phyloP scores from a whole-genome alignment of 2,113 vertebrate genomes.

The Synchiropus splendidus region DNA sequence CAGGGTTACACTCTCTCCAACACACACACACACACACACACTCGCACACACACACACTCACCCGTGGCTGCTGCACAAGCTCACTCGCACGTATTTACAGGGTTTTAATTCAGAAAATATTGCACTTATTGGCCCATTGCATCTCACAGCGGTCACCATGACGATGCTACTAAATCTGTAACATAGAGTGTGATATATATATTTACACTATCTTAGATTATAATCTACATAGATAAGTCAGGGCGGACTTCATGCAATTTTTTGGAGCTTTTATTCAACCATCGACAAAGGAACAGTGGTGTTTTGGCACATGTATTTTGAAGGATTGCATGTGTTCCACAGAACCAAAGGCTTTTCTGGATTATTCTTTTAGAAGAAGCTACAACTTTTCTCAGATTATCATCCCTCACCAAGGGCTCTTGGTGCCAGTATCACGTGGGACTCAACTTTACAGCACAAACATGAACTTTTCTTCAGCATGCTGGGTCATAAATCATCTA shows the following conservation, averaged over 20 bases:
- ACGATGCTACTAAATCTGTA: constrained; percentile 71
- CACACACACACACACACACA: constrained; percentile 7
- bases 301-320: constrained; percentile 51
- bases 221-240: constrained; percentile 70
- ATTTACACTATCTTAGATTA: constrained; percentile 63
- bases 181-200: constrained; percentile 65
- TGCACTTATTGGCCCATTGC: constrained; percentile 98
- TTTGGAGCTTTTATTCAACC: constrained; percentile 42
- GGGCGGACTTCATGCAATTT: constrained; percentile 79
- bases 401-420: constrained; percentile 2
- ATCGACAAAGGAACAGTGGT: constrained; percentile 33
- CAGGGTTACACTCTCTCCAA: constrained; percentile 18
- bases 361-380: constrained; percentile 6
- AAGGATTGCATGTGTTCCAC: constrained; percentile 3
- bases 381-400: constrained; percentile 1
- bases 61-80: constrained; percentile 23
- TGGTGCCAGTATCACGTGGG: constrained; percentile 2
- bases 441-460: constrained; percentile 18
- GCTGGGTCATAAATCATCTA: constrained; percentile 35
- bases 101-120: constrained; percentile 90
- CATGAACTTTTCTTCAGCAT: constrained; percentile 32
- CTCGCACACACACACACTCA: constrained; percentile 6
- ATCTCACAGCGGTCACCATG: constrained; percentile 72
- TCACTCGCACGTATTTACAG: constrained; percentile 75
- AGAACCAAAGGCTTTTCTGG: constrained; percentile 17